Evolutionary conservation across 2,797 vertebrate species (phyloP).

Genomic region (Hephaestus fuliginosus): DNA sequence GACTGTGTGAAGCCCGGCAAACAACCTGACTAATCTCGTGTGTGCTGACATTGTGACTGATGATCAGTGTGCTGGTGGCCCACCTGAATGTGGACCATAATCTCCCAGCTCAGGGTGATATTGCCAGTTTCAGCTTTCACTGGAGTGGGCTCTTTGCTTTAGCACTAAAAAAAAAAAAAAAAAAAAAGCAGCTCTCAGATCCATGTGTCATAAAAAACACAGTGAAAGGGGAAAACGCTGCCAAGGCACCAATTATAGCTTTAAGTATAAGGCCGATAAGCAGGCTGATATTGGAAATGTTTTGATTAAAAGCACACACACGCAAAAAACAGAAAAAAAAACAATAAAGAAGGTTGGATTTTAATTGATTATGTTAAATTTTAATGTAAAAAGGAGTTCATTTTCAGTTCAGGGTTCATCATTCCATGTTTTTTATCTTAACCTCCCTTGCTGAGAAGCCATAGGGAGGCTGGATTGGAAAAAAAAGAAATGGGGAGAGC

Average conservation of each 20-base stretch:
- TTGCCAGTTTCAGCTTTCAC: constrained; percentile 65
- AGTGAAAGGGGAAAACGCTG: constrained; percentile 50
- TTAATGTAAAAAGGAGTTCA: constrained; percentile 16
- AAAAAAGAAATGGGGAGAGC: background rate
- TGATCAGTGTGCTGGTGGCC: constrained; percentile 76
- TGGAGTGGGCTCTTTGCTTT: constrained; percentile 62
- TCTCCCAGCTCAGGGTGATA: constrained; percentile 72
- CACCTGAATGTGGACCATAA: constrained; percentile 76
- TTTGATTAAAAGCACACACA: constrained; percentile 54
- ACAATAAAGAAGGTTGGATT: constrained; percentile 28
- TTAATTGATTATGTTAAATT: constrained; percentile 33
- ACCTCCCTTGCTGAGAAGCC: constrained; percentile 18
- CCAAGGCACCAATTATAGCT: constrained; percentile 64
- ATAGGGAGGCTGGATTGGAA: constrained; percentile 5
- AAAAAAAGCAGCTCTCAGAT: constrained; percentile 32
- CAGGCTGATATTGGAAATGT: constrained; percentile 46
- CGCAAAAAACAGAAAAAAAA: constrained; percentile 53
- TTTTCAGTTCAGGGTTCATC: constrained; percentile 35
- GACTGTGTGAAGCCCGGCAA: constrained; percentile 71
- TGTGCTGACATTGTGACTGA: constrained; percentile 80
- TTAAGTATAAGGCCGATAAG: constrained; percentile 49
- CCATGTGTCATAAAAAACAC: constrained; percentile 59
- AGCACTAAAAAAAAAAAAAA: constrained; percentile 20
- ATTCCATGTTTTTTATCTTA: constrained; percentile 39
- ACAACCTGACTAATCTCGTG: constrained; percentile 77